Base-by-base conservation (phyloP, 2,797 vertebrate species). In the Labeo calbasu region DNA sequence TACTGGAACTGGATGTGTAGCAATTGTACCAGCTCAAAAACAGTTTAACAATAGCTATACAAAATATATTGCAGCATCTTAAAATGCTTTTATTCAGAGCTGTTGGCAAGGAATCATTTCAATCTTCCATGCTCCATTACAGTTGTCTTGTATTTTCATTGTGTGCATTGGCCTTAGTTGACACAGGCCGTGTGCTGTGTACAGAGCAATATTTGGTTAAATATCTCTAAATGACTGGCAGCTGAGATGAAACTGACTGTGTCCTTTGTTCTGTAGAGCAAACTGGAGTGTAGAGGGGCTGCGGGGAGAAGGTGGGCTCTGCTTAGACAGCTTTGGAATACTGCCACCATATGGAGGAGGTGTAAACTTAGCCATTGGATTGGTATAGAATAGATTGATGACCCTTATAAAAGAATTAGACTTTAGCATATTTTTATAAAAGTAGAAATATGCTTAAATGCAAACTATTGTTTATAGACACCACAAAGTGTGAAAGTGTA, bases 311-410 rank as follows among this genome's bases (percentile, higher is more conserved):
- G 78, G 48, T 57, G 59, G 78, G 63, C 61, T 50, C 28, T 13
- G 73, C 73, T 81, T 83, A 83, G 66, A 87, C 78, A 85, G 87
- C 93, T 91, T 92, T 94, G 92, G 92, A 95, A 94, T 92, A 95
- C 91, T 95, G 94, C 94, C 95, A 94, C 93, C 94, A 94, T 90
- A 94, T 95, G 94, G 95, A 91, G n/a, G 90, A 91, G 89, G 86
- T 75, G 87, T 81, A 93, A 93, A 95, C 43, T 32, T 53, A 36
- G 23, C 65, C 12, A 63, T n/a, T n/a, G 93, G 83, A 93, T 71
- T 40, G 36, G 63, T 48, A 19, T 68, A 55, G 4, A 46, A 50
- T 5, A 21, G n/a, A 46, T 53, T 71, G n/a, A 25, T 48, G 19
- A 76, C 17, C 25, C 25, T 55, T 55, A 19, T 6, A 13, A 57